Evolutionary conservation across 2,113 vertebrate genomes (phyloP), one percentile per base, ranked within the genome.

Genomic region (Suncus etruscus): DNA sequence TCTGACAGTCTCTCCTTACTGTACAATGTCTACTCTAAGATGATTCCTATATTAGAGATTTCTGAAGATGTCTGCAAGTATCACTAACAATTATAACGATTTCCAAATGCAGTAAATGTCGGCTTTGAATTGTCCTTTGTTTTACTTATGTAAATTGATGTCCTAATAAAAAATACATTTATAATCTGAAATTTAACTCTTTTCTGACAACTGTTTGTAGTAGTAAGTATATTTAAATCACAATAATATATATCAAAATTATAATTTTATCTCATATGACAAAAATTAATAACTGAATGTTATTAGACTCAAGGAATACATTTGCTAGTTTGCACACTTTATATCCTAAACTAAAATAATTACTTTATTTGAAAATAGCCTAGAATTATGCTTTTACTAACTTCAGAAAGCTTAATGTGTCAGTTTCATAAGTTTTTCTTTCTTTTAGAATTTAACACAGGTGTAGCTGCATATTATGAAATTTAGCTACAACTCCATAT

Each of bases 341-440:
- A n/a, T 82, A 86, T 84, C 87, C 25, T 87, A 80, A 83, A 88
- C 20, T 45, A 83, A 89, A 75, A 11, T 48, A 54, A 83, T 86
- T 39, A 20, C 10, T 90, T 92, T 61, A n/a, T 65, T 1, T 18
- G 27, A 51, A 27, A 79, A 54, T 5, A 65, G 22, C 31, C 69
- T 54, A 87, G 5, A 27, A 25, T 29, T 39, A 65, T 10, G 16
- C 29, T 86, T 50, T 82, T 58, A 29, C 75, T 14, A 22, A 6
- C 9, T 91, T 89, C 72, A 80, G 66, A 50, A 87, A 63, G 9
- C 78, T 32, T n/a, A 82, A 54, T 27, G 3, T 47, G 11, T 50
- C 66, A 27, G 54, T 66, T 75, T 72, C 39, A 8, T 24, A 51
- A 32, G 14, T 58, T 8, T 89, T 24, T 25, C 75, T 45, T 58